Percentiles rank a stretch among this genome's conserved stretches.
These are phyloP conservation scores for Nixonia krombeini DNA, from an alignment of 1,140 invertebrate genomes.

Conservation along the genomic window DNA sequence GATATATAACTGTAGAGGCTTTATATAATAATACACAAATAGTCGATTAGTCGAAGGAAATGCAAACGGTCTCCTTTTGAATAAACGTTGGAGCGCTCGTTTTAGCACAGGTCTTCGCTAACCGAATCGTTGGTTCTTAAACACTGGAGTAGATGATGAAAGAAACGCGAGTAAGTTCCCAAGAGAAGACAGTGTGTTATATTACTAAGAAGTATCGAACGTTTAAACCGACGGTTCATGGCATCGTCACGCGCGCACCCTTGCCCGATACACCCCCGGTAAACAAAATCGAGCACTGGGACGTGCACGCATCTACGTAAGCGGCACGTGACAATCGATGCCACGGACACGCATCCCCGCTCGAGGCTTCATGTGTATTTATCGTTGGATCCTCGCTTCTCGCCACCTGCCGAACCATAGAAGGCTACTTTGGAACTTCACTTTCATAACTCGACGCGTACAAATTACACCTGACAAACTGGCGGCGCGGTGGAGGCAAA, in stretches of 20 bases:
- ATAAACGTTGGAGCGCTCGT: too few species aligned
- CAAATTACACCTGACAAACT: slow-evolving; percentile 9
- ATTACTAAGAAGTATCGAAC: slow-evolving; percentile 50
- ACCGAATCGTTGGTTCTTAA: neutral
- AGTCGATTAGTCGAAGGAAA: too few species aligned
- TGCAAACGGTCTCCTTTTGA: too few species aligned
- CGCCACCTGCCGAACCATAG: neutral
- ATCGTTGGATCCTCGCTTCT: slow-evolving; percentile 17
- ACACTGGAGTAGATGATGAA: slow-evolving; percentile 4
- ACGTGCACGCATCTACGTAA: slow-evolving; percentile 51
- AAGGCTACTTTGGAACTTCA: slow-evolving; percentile 16
- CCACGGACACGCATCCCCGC: slow-evolving; percentile 42
- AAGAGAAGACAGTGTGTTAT: slow-evolving; percentile 23
- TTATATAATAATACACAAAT: too few species aligned
- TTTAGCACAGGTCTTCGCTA: too few species aligned
- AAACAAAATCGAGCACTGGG: slow-evolving; percentile 49
- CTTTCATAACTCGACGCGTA: slow-evolving; percentile 13
- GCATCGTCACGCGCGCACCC: slow-evolving; percentile 30
- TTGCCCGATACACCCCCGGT: slow-evolving; percentile 12
- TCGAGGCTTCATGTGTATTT: slow-evolving; percentile 23
- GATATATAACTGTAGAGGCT: too few species aligned
- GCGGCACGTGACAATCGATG: slow-evolving; percentile 54
- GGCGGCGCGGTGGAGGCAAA: slow-evolving; percentile 8
- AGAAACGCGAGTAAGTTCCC: slow-evolving; percentile 14
- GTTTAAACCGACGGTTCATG: slow-evolving; percentile 31